Percentiles rank a stretch among this genome's conserved stretches.
Evolutionary conservation across 2,888 invertebrate species (phyloP).

Genomic region (Tolmerus cingulatus): DNA sequence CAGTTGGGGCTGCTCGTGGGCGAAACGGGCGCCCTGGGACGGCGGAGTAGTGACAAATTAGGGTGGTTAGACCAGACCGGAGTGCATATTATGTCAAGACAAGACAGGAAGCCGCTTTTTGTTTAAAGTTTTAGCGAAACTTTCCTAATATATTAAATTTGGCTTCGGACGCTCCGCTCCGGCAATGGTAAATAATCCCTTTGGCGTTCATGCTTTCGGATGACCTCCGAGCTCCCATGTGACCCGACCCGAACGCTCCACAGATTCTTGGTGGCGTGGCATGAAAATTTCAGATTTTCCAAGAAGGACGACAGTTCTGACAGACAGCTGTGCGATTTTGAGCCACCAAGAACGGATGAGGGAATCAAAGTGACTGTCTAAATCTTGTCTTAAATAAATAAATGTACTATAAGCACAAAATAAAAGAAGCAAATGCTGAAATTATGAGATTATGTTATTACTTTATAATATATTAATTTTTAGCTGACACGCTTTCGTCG

Average conservation of each 20-base stretch:
- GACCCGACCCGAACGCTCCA: neutral
- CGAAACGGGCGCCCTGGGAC: neutral
- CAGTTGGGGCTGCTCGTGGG: neutral
- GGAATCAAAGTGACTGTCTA: neutral
- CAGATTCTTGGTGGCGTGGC: neutral
- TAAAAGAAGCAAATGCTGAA: too few relatives aligned
- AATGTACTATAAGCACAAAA: too few relatives aligned
- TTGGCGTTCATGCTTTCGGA: neutral
- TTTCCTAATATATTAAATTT: conserved; percentile 36
- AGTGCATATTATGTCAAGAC: conserved; percentile 40
- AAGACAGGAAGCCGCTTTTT: conserved; percentile 39
- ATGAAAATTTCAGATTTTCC: neutral
- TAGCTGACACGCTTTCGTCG: too few relatives aligned
- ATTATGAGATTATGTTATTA: too few relatives aligned
- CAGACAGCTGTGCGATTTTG: neutral
- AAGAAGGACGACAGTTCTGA: neutral
- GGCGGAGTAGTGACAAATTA: conserved; percentile 30
- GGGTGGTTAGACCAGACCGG: conserved; percentile 37
- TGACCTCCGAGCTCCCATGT: neutral
- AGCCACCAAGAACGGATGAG: neutral
- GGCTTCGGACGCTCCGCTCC: neutral
- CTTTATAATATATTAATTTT: too few relatives aligned
- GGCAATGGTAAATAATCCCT: conserved; percentile 21
- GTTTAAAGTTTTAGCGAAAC: conserved; percentile 29
- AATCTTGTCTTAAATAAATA: too few relatives aligned